Base-by-base conservation (phyloP, 2,797 vertebrate genomes). In the Alfaro cultratus region DNA sequence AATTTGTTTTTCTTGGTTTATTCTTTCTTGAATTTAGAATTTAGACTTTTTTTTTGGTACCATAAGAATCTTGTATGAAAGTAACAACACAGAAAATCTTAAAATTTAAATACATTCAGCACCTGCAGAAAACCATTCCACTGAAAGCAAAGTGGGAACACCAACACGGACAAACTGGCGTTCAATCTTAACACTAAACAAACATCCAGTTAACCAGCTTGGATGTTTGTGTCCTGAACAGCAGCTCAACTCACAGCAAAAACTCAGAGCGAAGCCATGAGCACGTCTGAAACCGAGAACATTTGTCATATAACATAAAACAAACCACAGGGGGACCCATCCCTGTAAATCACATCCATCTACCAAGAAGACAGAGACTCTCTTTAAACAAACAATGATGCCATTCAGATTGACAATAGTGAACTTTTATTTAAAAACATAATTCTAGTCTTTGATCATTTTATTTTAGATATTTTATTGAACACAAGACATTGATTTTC, bases 211-310 rank as follows among this genome's bases (percentile, higher is more conserved):
- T 87, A 80, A 73, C 46, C 71, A 64, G 73, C 76, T 82, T 72
- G 47, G 80, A 77, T 75, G 82, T 75, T 39, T 15, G 73, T 67
- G 75, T 21, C 36, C 46, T 53, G 55, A 86, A 87, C 73, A 84
- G 81, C n/a, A 68, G 67, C 57, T 46, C 49, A 64, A 82, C 80
- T 86, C 88, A 83, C 84, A 80, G 81, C 12, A 85, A 84, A 81
- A 83, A 83, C 60, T 74, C 53, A 88, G 84, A 82, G 26, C 77
- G 87, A 91, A 93, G 67, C 80, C 86, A 91, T 93, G 91, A 92
- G 80, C 15, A 29, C 83, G 89, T 88, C 84, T 80, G 83, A 83
- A 93, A 92, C 81, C 64, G 76, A 31, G 41, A 29, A 57, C 43
- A 82, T 80, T 80, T 47, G 85, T 83, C 87, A 85, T 86, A 87